phyloP scores from a whole-genome alignment of 37 sponge, comb jelly and placozoan genomes.

The Chondrosia reniformis region DNA sequence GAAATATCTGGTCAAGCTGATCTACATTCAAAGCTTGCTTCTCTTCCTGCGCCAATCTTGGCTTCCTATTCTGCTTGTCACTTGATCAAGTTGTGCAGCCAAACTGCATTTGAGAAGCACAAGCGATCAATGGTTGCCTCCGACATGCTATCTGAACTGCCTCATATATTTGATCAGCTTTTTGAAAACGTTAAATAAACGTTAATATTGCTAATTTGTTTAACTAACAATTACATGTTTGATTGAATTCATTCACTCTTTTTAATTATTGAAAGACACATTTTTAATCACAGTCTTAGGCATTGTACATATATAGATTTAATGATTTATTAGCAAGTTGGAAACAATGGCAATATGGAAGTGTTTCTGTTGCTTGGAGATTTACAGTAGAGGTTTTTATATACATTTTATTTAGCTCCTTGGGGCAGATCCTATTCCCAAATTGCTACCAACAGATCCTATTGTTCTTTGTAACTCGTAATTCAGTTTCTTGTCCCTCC shows the following conservation, averaged over 20 bases:
- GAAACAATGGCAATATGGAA: too few relatives aligned
- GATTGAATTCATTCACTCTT: too few relatives aligned
- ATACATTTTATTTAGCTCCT: constrained; percentile 13
- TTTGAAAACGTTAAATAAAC: too few relatives aligned
- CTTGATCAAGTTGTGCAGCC: constrained; percentile 66
- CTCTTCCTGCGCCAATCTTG: constrained; percentile 29
- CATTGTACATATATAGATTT: too few relatives aligned
- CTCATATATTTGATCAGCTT: not conserved
- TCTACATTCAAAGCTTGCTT: not conserved
- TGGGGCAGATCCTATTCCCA: constrained; percentile 13
- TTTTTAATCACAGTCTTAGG: too few relatives aligned
- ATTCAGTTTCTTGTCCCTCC: not conserved
- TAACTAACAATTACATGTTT: too few relatives aligned
- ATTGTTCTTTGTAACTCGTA: not conserved
- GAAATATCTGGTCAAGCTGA: too few relatives aligned
- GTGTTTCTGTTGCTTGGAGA: too few relatives aligned
- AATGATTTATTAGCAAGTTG: too few relatives aligned
- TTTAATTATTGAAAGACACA: too few relatives aligned
- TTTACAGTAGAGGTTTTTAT: too few relatives aligned
- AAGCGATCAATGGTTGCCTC: constrained; percentile 77
- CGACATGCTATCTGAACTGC: constrained; percentile 60
- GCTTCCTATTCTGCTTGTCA: constrained; percentile 77
- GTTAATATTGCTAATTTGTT: too few relatives aligned
- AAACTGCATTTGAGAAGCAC: constrained; percentile 47
- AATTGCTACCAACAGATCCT: not conserved